Evolutionary conservation across 2,113 vertebrate genomes (phyloP), one percentile per base, ranked within the genome.

Genomic region (Sebastes fasciatus): DNA sequence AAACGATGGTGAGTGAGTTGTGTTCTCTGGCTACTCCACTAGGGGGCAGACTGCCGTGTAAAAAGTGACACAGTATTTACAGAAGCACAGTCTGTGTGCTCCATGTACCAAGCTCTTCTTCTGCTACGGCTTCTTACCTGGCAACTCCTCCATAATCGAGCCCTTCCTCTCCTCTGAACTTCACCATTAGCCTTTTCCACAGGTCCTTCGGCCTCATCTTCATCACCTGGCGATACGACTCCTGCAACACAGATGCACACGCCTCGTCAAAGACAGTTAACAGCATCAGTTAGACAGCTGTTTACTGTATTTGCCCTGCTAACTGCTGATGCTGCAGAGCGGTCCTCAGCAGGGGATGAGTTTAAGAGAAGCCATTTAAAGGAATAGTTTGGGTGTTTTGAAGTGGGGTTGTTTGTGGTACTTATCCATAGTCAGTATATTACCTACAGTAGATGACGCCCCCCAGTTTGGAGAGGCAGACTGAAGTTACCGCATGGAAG

Each of bases 201-300:
- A 99, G 90, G 92, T 99, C 98, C 93, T 99, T 99, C 16, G 98
- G 98, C 91, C 98, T 98, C 98, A 99, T 99, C 95, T 99, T 99
- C 98, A 99, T 99, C 93, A 99, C 98, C 90, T 99, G 98, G 68
- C 98, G 96, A 86, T 99, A 99, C 1, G 98, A 99, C 85, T 99
- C 98, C 98, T 99, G 88, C 58, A 79, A 57, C 4, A 51, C n/a
- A 51, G 17, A 86, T 19, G 46, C 17, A 45, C 21, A n/a, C 0
- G 8, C 17, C 19, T 54, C 14, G 73, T 86, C 19, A 88, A 19
- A 43, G 8, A 43, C 58, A n/a, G 13, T 21, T 58, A 3, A 57
- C n/a, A 6, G n/a, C 23, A 48, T 42, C 58, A 21, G 72, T 61
- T 1, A 34, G 34, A 45, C 34, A n/a, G 51, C 10, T 7, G 19